phyloP scores from a whole-genome alignment of 2,113 vertebrate species.

The Barbus barbus region DNA sequence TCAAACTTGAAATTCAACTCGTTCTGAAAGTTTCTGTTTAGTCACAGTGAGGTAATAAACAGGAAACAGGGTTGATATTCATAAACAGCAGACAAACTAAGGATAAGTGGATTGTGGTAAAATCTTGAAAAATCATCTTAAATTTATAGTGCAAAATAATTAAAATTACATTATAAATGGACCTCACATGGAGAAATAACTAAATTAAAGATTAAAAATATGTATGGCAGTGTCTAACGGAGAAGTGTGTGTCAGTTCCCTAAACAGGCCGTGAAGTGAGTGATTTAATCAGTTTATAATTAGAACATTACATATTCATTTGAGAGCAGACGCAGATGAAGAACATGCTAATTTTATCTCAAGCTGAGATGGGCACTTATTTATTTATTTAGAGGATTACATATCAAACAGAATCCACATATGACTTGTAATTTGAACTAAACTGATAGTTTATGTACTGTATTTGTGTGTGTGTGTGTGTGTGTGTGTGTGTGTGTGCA shows the following conservation, averaged over 20 bases:
- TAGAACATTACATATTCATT: constrained; percentile 1
- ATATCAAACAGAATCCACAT: too few species aligned
- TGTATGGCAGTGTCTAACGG: background rate
- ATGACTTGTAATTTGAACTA: too few species aligned
- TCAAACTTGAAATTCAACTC: too few species aligned
- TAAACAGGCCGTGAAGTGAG: background rate
- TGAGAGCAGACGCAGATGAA: background rate
- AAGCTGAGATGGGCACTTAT: background rate
- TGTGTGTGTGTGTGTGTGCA: too few species aligned
- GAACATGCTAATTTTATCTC: background rate
- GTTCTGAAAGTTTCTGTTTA: background rate
- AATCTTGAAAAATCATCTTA: background rate
- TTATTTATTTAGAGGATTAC: background rate
- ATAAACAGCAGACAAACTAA: background rate
- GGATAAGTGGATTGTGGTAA: too few species aligned
- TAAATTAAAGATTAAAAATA: background rate
- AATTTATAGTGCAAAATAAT: background rate
- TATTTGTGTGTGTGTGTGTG: too few species aligned
- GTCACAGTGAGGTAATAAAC: background rate
- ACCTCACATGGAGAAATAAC: background rate
- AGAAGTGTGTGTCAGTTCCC: background rate
- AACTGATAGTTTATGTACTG: too few species aligned
- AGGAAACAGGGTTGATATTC: background rate
- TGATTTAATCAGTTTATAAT: background rate
- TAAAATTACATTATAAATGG: too few species aligned